Evolutionary conservation across 1,140 invertebrate genomes (phyloP), one percentile per base, ranked within the genome.

Genomic region (Tetragnatha versicolor): DNA sequence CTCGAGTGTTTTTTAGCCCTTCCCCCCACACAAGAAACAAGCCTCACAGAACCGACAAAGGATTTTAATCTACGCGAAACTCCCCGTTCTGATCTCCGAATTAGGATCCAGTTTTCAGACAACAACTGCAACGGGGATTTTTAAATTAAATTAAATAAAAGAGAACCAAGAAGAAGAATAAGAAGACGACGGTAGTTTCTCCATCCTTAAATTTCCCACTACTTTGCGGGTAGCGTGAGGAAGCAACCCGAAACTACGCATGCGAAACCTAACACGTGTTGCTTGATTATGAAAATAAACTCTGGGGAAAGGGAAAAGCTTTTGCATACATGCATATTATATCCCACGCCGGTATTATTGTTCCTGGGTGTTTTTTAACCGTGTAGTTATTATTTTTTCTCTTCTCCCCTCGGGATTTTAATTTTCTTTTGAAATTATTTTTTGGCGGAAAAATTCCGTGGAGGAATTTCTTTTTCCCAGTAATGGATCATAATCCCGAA

Each of bases 111-210:
- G 68, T 35, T 33, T 17, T 25, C 27, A 42, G 37, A 47, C 47
- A 61, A 61, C 55, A 45, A 61, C 70, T 49, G 45, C 51, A 63
- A 47, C 35, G 70, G 49, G 49, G 51, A 51, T 61, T 75, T 75
- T 75, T 75, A 75, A 75, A 75, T 75, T 75, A 75, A 75, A 75
- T 75, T 75, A 75, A 75, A 75, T 39, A 75, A 75, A 29, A 70
- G 37, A 29, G 33, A 12, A 17, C 29, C 17, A 17, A 2, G 9
- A n/a, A 10, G 20, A 17, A 31, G 31, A 53, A 51, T 51, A n/a
- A n/a, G 47, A 51, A 51, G 22, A 51, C 7, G 22, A 51, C 47
- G 22, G n/a, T n/a, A n/a, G 9, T 14, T 5, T 10, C 42, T 49
- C 25, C 42, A 6, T 27, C 33, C 58, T 75, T 63, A 75, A 75